Base-by-base conservation (phyloP, 2,113 vertebrate species). In the Tamias sibiricus region DNA sequence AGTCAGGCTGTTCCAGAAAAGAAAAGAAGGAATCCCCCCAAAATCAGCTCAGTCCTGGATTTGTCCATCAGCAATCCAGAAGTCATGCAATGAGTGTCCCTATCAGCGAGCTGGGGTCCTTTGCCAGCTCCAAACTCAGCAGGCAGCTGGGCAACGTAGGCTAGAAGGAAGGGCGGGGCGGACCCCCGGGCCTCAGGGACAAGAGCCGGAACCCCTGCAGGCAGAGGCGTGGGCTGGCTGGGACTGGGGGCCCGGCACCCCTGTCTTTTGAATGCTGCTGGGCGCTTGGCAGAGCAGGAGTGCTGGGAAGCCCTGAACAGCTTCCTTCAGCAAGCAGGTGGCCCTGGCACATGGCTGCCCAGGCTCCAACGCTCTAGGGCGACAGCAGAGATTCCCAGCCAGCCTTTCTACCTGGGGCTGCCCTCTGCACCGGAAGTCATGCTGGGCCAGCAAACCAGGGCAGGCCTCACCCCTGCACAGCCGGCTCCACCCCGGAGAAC, bases 321-420 rank as follows among this genome's bases (percentile, higher is more conserved):
- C n/a, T 28, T 2, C 13, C 32, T 17, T 59, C 2, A 12, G 12
- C 59, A 35, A 1, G 35, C 17, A 32, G 75, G 32, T 1, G 14
- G 54, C 54, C 47, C 7, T 3, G 24, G 5, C 9, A 0, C 6
- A 59, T 26, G 12, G 1, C 11, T 30, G 24, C 30, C 42, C 5
- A 0, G 64, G 32, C n/a, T 47, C n/a, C 16, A 0, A 1, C 6
- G 14, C 22, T 30, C 32, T 30, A 30, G 32, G 66, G 66, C 26
- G 59, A 24, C 7, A 19, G 66, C 37, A 37, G 59, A 40, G 32
- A 89, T 64, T 49, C 13, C 32, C 4, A 32, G 52, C 14, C 40
- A 8, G 2, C 68, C 42, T 68, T 42, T 35, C 75, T 20, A 66
- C 42, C 5, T 69, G 35, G 5, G n/a, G 54, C 59, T 52, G n/a